Percentiles rank a stretch among this genome's conserved stretches.
Conservation (phyloP, 23 tunicate genomes). For the Halocynthia roretzi region DNA sequence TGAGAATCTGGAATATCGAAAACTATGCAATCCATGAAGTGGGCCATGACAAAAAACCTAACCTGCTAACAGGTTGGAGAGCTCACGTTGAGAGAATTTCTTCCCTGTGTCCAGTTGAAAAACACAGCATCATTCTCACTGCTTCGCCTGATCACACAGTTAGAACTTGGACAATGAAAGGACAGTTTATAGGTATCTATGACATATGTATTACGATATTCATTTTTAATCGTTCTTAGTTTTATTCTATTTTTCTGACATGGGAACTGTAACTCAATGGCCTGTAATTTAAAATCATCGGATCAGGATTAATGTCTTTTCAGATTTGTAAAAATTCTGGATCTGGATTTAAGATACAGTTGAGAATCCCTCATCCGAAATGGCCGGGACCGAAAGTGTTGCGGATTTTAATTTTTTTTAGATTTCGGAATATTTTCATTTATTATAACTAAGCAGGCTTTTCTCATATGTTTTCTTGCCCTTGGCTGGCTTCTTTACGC, state of each 20-base stretch:
- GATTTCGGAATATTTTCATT: too few species aligned
- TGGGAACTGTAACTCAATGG: not conserved
- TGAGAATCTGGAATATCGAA: constrained; percentile 52
- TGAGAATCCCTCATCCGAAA: too few species aligned
- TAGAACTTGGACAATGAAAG: constrained; percentile 67
- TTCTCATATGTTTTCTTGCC: too few species aligned
- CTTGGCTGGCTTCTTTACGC: too few species aligned
- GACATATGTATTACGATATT: not conserved
- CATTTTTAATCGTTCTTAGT: not conserved
- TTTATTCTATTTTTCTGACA: not conserved
- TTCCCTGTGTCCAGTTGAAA: constrained; percentile 41
- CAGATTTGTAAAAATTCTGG: too few species aligned
- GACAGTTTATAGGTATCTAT: constrained; percentile 52
- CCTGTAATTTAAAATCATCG: too few species aligned
- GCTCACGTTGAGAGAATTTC: constrained; percentile 79
- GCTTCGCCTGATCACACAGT: constrained; percentile 69
- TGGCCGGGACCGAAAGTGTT: too few species aligned
- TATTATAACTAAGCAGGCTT: too few species aligned
- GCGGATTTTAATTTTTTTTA: too few species aligned
- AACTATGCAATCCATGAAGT: constrained; percentile 19
- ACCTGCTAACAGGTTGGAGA: constrained; percentile 49
- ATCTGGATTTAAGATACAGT: too few species aligned
- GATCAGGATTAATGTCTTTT: too few species aligned
- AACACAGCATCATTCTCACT: constrained; percentile 51
- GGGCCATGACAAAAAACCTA: constrained; percentile 25